Evolutionary conservation across 2,113 vertebrate species (phyloP), one percentile per base, ranked within the genome.

Genomic region (Meles meles): DNA sequence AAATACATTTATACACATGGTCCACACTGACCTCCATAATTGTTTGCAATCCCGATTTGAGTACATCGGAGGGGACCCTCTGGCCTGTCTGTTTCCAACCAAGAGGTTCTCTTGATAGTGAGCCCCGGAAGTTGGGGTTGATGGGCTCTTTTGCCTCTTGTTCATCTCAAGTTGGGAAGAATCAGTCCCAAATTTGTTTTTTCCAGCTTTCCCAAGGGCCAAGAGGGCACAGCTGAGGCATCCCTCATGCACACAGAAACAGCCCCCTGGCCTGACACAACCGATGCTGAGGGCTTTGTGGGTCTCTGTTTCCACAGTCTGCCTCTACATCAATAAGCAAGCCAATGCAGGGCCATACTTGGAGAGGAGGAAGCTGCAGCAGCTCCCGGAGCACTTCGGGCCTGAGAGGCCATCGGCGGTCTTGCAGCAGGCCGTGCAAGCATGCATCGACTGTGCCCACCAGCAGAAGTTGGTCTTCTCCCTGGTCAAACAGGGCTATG

Each of bases 281-380:
- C 34, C 0, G 2, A 29, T 55, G 42, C 59, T 61, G 7, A 76
- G 67, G 42, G 59, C 42, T 12, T 21, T 42, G 49, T 80, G 97
- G 88, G 52, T 63, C 97, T 98, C 97, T 98, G 44, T 98, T 57
- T 72, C 98, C 97, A n/a, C 98, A 99, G 99, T 99, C 92, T 99
- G 99, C 98, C 99, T 99, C 98, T 99, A 99, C 42, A 98, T 99
- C 98, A 99, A 99, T 98, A 99, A 99, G 77, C 99, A 99, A 95
- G 99, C 99, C 0, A 99, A 99, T 47, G 98, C 99, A 0, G 99
- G 99, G 79, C 99, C 99, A 0, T 99, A 99, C 98, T 99, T 99
- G 71, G 99, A 99, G 98, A 98, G 99, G 96, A 99, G 99, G 97
- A 99, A 99, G 98, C 99, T 99, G 96, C 99, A 99, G 98, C 99